These are phyloP conservation scores for Drosophila sproati DNA, from an alignment of 1,140 invertebrate genomes.

Conservation along the genomic window DNA sequence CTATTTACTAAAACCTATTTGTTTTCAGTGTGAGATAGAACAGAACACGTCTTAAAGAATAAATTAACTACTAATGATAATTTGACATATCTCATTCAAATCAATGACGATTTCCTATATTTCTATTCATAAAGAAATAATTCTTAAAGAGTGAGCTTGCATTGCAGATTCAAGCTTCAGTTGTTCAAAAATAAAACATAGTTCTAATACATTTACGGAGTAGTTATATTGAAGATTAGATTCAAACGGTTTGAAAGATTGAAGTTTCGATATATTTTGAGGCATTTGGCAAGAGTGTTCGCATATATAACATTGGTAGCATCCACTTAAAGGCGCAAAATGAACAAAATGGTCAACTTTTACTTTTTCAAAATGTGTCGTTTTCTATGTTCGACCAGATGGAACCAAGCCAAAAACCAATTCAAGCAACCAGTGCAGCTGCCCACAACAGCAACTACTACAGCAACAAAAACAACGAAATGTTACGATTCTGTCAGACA, in stretches of 20 bases:
- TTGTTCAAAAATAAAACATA: too few relatives aligned
- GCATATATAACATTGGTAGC: conserved; percentile 12
- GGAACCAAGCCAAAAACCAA: conserved; percentile 57
- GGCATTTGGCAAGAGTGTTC: conserved; percentile 17
- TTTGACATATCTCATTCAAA: too few relatives aligned
- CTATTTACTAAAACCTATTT: too few relatives aligned
- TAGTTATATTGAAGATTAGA: too few relatives aligned
- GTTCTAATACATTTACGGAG: too few relatives aligned
- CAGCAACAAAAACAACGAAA: conserved; percentile 30
- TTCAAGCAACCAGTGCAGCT: conserved; percentile 61
- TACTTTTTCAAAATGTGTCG: conserved; percentile 61
- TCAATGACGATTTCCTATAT: too few relatives aligned
- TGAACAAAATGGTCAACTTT: conserved; percentile 48
- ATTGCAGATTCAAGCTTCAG: too few relatives aligned
- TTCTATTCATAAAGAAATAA: too few relatives aligned
- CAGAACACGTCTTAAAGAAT: too few relatives aligned
- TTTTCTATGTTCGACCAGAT: conserved; percentile 77
- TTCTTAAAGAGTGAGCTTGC: too few relatives aligned
- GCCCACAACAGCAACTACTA: conserved; percentile 39
- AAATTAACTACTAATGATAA: too few relatives aligned
- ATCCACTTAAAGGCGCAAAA: conserved; percentile 39
- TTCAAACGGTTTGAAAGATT: background rate
- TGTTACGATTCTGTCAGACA: conserved; percentile 72
- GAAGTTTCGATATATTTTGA: conserved; percentile 6
- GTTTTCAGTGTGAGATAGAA: too few relatives aligned